A percentile compares a stretch with the other conserved stretches of the same genome.
Conservation (phyloP, 2,797 vertebrate species). For the Sphenodon punctatus region DNA sequence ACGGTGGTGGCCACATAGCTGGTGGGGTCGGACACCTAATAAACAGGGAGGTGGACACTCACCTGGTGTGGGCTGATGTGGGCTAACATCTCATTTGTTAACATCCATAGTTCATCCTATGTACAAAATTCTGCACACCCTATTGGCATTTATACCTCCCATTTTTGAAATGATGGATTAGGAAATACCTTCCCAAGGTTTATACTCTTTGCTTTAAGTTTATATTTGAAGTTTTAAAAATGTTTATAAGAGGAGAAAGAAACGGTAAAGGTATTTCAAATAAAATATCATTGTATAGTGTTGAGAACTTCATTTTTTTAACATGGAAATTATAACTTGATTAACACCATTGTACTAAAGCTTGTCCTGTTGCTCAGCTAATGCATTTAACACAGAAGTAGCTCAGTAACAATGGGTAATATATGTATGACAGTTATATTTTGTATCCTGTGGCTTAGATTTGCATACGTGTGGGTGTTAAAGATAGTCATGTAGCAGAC, state of each 20-base stretch:
- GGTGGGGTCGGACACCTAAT: too few species aligned
- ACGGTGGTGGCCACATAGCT: too few species aligned
- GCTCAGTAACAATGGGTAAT: slow-evolving; percentile 35
- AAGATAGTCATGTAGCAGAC: neutral
- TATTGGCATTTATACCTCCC: slow-evolving; percentile 13
- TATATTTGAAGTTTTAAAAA: neutral
- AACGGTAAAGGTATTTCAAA: slow-evolving; percentile 19
- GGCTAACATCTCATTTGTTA: too few species aligned
- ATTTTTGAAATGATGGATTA: slow-evolving; percentile 12
- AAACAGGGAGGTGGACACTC: too few species aligned
- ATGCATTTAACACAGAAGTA: slow-evolving; percentile 26
- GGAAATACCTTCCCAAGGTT: slow-evolving; percentile 2
- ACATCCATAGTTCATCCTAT: too few species aligned
- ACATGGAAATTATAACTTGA: slow-evolving; percentile 30
- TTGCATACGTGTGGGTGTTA: slow-evolving; percentile 40
- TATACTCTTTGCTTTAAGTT: neutral
- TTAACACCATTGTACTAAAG: slow-evolving; percentile 13
- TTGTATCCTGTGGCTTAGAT: slow-evolving; percentile 36
- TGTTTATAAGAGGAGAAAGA: too few species aligned
- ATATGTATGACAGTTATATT: slow-evolving; percentile 30
- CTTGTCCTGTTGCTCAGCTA: slow-evolving; percentile 27
- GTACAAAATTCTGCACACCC: neutral
- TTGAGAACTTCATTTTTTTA: slow-evolving; percentile 28
- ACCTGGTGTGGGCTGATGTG: too few species aligned
- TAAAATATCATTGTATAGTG: slow-evolving; percentile 1